Conservation (phyloP, 2,797 vertebrate genomes). For the Trichosurus vulpecula region DNA sequence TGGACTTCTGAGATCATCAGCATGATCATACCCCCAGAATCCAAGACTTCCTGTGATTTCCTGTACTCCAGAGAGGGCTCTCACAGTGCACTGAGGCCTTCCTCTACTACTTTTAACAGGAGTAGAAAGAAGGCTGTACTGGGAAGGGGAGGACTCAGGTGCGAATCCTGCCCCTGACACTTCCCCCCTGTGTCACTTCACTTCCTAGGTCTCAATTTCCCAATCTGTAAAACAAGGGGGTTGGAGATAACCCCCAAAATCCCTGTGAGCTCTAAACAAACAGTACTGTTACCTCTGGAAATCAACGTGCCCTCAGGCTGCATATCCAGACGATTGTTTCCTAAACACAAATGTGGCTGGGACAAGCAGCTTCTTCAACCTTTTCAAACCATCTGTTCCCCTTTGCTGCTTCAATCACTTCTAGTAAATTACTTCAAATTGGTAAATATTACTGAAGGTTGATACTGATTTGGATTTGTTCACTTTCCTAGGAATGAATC, state of each 20-base stretch:
- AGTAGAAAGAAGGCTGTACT: too few species aligned
- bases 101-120: not conserved
- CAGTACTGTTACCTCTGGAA: not conserved
- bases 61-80: not conserved
- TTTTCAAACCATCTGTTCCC: not conserved
- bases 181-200: not conserved
- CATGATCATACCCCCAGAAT: not conserved
- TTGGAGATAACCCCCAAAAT: not conserved
- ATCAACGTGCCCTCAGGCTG: not conserved
- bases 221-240: not conserved
- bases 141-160: not conserved
- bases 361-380: not conserved
- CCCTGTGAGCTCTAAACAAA: not conserved
- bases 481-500: slow-evolving; percentile 4
- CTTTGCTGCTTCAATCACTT: not conserved
- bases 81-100: not conserved
- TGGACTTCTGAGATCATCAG: not conserved
- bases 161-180: not conserved
- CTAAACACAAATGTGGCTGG: not conserved
- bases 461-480: not conserved
- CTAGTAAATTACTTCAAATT: slow-evolving; percentile 11
- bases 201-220: not conserved
- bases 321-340: not conserved
- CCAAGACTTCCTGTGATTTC: not conserved
- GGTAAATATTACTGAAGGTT: not conserved